phyloP scores from a whole-genome alignment of 1,140 invertebrate species.

The Mercenaria mercenaria region DNA sequence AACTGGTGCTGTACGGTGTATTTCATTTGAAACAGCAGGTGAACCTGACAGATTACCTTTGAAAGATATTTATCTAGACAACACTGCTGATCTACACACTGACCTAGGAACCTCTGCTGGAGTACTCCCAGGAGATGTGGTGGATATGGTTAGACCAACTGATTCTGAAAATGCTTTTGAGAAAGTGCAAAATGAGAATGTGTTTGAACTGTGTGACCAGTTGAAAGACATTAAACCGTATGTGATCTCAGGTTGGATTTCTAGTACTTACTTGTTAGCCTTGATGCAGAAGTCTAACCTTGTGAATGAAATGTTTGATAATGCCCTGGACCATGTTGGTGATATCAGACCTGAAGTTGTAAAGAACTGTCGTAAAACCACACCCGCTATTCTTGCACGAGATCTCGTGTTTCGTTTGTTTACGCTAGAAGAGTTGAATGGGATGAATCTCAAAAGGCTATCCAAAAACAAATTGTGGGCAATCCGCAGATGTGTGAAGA shows the following conservation, averaged over 20 bases:
- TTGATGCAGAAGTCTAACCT: slow-evolving; percentile 10
- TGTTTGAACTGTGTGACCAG: neutral
- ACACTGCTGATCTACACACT: too few relatives aligned
- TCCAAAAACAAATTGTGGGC: neutral
- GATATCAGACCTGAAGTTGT: slow-evolving; percentile 9
- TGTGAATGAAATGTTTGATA: slow-evolving; percentile 42
- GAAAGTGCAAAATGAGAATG: too few relatives aligned
- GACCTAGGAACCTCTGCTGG: too few relatives aligned
- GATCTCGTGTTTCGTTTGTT: slow-evolving; percentile 53
- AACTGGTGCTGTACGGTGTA: too few relatives aligned
- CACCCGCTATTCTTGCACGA: slow-evolving; percentile 20
- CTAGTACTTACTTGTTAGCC: slow-evolving; percentile 25
- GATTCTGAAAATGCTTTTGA: too few relatives aligned
- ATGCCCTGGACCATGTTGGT: slow-evolving; percentile 1
- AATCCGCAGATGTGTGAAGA: slow-evolving; percentile 1
- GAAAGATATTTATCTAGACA: too few relatives aligned
- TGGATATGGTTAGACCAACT: too few relatives aligned
- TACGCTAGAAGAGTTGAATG: slow-evolving; percentile 10
- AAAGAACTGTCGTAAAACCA: slow-evolving; percentile 1
- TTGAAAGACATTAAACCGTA: slow-evolving; percentile 35
- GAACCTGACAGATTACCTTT: too few relatives aligned
- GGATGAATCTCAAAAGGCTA: neutral
- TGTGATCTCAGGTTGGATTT: slow-evolving; percentile 33
- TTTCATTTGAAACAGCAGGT: too few relatives aligned
- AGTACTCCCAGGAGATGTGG: too few relatives aligned